Conservation (phyloP, 1,140 invertebrate species). For the Pantala flavescens region DNA sequence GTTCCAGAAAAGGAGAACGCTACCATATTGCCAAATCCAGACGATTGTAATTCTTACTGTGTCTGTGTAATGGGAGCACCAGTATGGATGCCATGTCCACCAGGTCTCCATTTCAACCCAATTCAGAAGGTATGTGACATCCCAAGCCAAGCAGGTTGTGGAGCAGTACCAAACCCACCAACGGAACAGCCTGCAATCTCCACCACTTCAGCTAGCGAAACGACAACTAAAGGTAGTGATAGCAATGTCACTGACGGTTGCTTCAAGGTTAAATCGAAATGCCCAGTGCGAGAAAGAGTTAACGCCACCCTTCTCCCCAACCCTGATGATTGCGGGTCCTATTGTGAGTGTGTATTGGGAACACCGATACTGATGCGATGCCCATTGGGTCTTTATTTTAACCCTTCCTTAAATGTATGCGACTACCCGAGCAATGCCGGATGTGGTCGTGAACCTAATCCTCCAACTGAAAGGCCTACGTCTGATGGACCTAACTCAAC, state of each 20-base stretch:
- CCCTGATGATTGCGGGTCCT: too few species aligned
- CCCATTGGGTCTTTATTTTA: too few species aligned
- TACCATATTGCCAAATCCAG: slow-evolving; percentile 19
- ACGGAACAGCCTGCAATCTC: neutral
- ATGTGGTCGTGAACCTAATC: too few species aligned
- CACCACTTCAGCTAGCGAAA: neutral
- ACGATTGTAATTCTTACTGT: slow-evolving; percentile 30
- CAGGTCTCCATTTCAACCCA: slow-evolving; percentile 24
- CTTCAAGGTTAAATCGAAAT: neutral
- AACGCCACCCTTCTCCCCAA: too few species aligned
- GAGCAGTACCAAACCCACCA: neutral
- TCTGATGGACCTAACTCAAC: too few species aligned
- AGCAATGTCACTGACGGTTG: neutral
- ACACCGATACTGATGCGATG: too few species aligned
- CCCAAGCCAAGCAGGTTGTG: slow-evolving; percentile 17
- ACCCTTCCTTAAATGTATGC: too few species aligned
- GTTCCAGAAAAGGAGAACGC: neutral
- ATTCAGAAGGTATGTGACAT: slow-evolving; percentile 25
- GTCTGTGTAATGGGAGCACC: slow-evolving; percentile 28
- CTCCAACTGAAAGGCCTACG: too few species aligned
- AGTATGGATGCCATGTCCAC: slow-evolving; percentile 22
- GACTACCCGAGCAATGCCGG: too few species aligned
- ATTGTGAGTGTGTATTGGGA: too few species aligned
- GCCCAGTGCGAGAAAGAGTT: neutral
- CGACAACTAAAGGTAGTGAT: too few species aligned